Conservation (phyloP, 1,140 invertebrate genomes). For the Wiebesia pumilae region DNA sequence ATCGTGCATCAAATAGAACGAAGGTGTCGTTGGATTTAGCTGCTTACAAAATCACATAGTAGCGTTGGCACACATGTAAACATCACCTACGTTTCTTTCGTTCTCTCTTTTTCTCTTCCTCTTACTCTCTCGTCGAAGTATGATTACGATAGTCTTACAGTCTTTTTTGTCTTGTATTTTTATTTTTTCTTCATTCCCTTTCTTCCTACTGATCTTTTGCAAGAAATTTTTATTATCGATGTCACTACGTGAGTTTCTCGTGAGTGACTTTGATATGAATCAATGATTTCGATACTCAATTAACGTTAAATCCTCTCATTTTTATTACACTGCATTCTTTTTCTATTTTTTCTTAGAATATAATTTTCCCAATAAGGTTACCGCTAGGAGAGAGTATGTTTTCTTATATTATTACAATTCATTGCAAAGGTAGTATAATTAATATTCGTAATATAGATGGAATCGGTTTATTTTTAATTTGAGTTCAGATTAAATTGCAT, state of each 20-base stretch:
- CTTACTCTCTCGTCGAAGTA: background rate
- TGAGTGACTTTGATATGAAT: too few species aligned
- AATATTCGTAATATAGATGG: background rate
- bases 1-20: constrained; percentile 26
- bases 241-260: background rate
- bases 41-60: constrained; percentile 39
- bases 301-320: background rate
- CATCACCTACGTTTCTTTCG: background rate
- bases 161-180: background rate
- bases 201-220: background rate
- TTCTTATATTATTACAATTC: background rate
- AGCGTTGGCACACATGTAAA: constrained; percentile 15
- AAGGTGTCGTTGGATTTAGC: background rate
- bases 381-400: background rate
- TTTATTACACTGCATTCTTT: background rate
- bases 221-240: constrained; percentile 19
- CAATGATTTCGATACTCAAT: background rate
- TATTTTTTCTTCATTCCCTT: background rate
- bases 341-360: background rate
- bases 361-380: background rate
- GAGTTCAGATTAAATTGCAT: background rate
- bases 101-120: background rate
- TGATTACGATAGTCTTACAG: background rate
- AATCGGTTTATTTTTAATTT: background rate
- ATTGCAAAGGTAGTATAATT: background rate